phyloP scores from a whole-genome alignment of 2,797 vertebrate genomes.

The Rhabdomys pumilio region DNA sequence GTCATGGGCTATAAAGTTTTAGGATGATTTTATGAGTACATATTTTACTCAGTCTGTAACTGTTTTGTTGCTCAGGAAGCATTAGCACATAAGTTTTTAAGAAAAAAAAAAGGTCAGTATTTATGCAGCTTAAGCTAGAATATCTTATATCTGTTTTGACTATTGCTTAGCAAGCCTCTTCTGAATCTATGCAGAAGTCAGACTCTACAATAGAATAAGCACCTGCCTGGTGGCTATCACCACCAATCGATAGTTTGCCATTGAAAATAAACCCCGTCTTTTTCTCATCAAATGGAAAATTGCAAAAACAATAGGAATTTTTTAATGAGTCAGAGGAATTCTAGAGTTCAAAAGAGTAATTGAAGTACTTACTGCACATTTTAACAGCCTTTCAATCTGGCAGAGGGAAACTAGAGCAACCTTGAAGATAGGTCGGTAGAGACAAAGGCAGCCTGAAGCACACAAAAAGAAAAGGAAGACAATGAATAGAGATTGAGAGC shows the following conservation, averaged over 20 bases:
- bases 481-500: not conserved
- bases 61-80: not conserved
- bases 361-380: not conserved
- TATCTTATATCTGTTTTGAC: not conserved
- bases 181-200: not conserved
- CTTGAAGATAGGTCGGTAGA: not conserved
- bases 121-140: not conserved
- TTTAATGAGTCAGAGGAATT: slow-evolving; percentile 24
- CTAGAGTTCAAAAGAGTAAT: not conserved
- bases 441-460: not conserved
- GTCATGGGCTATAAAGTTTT: not conserved
- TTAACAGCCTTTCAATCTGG: not conserved
- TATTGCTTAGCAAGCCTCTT: not conserved
- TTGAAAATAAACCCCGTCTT: not conserved
- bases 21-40: not conserved
- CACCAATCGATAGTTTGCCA: not conserved
- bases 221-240: not conserved
- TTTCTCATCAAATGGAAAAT: not conserved
- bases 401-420: not conserved
- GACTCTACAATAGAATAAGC: not conserved
- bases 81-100: not conserved
- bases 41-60: not conserved
- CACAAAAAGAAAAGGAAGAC: not conserved
- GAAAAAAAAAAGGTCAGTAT: not conserved
- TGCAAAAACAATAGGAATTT: not conserved